Evolutionary conservation across 2,113 vertebrate genomes (phyloP), one percentile per base, ranked within the genome.

Genomic region (Phylloscopus trochiloides): DNA sequence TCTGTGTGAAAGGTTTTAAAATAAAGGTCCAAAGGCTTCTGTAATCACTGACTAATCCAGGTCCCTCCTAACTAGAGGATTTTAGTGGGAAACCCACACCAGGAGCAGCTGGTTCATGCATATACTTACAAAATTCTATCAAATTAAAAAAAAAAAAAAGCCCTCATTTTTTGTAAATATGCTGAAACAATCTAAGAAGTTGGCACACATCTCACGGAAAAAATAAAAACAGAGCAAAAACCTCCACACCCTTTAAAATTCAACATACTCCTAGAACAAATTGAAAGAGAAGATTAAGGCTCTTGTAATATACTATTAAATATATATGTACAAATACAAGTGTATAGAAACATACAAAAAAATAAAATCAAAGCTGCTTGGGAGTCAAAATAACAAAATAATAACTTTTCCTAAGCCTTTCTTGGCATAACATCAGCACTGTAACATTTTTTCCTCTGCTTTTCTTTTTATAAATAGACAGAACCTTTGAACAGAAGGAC

Each of bases 401-500:
- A 28, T 40, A 70, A 34, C 9, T 59, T 67, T 88, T 62, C n/a
- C 14, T 17, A 55, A 77, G n/a, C 21, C 45, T 86, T 70, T 66
- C 36, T 15, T 47, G 21, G 47, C 40, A 10, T 17, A 47, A 55
- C 12, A 67, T 19, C 40, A 78, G 43, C 17, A 42, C 24, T 18
- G 3, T 47, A 80, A 74, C 42, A 68, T 42, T 85, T 90, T 90
- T 91, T 24, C 62, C 67, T 73, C 59, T 45, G 36, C 54, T 65
- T 43, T 68, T 73, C 83, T 57, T 73, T 52, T 92, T 83, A 73
- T 73, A 94, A 92, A 65, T 48, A 95, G 67, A 42, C 34, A 74
- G 85, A 86, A 81, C n/a, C 73, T 89, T 63, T 84, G 48, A 94
- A 81, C 25, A 92, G 78, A 65, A 90, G 50, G 71, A 93, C 85